Evolutionary conservation across 2,888 invertebrate genomes (phyloP).

Genomic region (Cheilosia impressa): DNA sequence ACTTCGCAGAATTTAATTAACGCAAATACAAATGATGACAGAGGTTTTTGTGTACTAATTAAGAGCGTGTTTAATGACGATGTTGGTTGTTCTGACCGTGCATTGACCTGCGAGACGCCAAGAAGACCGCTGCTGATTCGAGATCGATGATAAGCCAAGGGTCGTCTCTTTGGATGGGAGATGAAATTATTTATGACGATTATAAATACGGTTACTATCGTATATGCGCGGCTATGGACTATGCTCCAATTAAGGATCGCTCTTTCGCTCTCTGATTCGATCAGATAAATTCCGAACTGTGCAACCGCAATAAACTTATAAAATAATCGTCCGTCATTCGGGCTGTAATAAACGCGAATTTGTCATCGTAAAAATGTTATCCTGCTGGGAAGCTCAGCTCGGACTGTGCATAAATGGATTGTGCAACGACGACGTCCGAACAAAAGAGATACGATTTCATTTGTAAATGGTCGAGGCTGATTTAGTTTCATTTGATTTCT

Average conservation of each 20-base stretch:
- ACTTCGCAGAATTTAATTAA: conserved; percentile 72
- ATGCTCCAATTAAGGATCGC: conserved; percentile 67
- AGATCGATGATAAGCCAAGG: conserved; percentile 65
- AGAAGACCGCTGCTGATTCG: conserved; percentile 7
- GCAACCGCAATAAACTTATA: conserved; percentile 67
- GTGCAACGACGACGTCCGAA: conserved; percentile 50
- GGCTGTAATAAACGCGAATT: conserved; percentile 75
- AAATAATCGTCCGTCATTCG: conserved; percentile 75
- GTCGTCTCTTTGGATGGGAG: conserved; percentile 30
- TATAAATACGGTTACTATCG: conserved; percentile 51
- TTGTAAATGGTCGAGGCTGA: conserved; percentile 39
- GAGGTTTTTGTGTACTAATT: conserved; percentile 53
- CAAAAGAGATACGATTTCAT: conserved; percentile 71
- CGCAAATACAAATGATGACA: conserved; percentile 58
- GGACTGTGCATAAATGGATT: conserved; percentile 10
- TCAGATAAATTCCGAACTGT: conserved; percentile 56
- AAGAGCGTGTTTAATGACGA: conserved; percentile 59
- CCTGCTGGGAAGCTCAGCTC: conserved; percentile 63
- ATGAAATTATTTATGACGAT: conserved; percentile 68
- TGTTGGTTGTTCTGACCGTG: conserved; percentile 4
- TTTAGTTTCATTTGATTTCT: conserved; percentile 54
- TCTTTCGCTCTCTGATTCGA: conserved; percentile 22
- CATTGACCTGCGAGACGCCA: conserved; percentile 48
- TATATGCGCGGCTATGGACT: conserved; percentile 3
- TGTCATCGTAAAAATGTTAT: conserved; percentile 76